Evolutionary conservation across 1,140 invertebrate species (phyloP), one percentile per base, ranked within the genome.

Genomic region (Sweltsa coloradensis): DNA sequence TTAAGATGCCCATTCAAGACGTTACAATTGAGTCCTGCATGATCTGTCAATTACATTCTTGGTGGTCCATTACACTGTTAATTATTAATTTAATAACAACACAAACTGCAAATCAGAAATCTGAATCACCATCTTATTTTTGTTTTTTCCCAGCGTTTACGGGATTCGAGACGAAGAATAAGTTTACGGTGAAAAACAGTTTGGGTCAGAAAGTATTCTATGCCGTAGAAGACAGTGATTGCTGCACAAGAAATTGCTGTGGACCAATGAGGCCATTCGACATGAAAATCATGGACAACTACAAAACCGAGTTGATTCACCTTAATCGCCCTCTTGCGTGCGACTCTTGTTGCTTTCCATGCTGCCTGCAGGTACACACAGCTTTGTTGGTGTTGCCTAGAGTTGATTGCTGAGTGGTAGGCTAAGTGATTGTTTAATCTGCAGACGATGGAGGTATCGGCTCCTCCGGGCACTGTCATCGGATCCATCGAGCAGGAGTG

Each of bases 81-180:
- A n/a, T n/a, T n/a, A n/a, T n/a, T n/a, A n/a, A n/a, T n/a, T n/a
- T n/a, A n/a, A n/a, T n/a, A 37, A 37, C 16, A 37, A 37, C 5
- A 5, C 5, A 37, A 7, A 37, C 22, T 37, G 14, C n/a, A 37
- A 37, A 37, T 37, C 5, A 14, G 14, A 42, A 42, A 27, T 36
- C 5, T 21, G 5, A 18, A 4, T 16, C n/a, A n/a, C n/a, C n/a
- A n/a, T n/a, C n/a, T n/a, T n/a, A n/a, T 29, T 13, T 25, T 40
- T 36, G 26, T 46, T 27, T 46, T 43, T 51, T 53, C 66, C 45
- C 56, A 80, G 83, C 79, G 14, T 76, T 88, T 53, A 79, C 78
- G 49, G 85, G 85, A n/a, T 91, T 83, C 67, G 88, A 92, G 66
- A 89, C 85, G n/a, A 81, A 84, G 57, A 93, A 92, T 60, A 91